Evolutionary conservation across 2,113 vertebrate genomes (phyloP).

Genomic region (Scomber colias): DNA sequence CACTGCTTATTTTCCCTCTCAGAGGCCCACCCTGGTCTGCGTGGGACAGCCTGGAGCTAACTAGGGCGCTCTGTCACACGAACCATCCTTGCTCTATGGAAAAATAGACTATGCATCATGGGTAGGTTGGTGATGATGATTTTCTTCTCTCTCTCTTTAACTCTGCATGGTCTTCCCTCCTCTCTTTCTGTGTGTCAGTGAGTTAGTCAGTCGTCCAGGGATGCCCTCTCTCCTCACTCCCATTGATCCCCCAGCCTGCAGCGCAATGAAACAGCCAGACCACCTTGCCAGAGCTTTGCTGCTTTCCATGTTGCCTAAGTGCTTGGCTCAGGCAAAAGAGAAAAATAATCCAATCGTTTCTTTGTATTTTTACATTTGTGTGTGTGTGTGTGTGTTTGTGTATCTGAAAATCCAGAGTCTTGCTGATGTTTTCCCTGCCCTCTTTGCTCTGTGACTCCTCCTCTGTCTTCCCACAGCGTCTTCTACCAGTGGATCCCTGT

Average conservation of each 20-base stretch:
- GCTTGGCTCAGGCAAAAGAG: conserved; percentile 43
- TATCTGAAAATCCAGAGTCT: conserved; percentile 18
- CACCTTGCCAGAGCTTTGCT: conserved; percentile 67
- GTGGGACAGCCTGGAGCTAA: conserved; percentile 45
- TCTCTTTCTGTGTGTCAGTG: conserved; percentile 22
- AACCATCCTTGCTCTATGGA: conserved; percentile 1
- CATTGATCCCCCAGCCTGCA: conserved; percentile 67
- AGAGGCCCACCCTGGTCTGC: conserved; percentile 58
- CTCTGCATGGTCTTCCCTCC: neutral
- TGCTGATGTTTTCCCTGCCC: conserved; percentile 30
- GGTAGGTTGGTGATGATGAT: conserved; percentile 4
- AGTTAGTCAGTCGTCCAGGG: conserved; percentile 46
- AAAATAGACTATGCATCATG: neutral
- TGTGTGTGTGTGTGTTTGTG: neutral
- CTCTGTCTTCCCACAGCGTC: conserved; percentile 28
- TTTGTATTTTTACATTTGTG: conserved; percentile 21
- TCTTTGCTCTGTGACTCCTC: conserved; percentile 29
- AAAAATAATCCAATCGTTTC: conserved; percentile 26
- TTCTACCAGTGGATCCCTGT: conserved; percentile 28
- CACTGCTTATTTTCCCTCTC: conserved; percentile 68
- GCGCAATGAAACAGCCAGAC: conserved; percentile 61
- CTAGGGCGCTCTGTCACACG: conserved; percentile 20
- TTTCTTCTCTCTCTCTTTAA: conserved; percentile 2
- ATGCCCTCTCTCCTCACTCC: conserved; percentile 56
- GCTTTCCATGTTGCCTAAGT: conserved; percentile 74